Evolutionary conservation across 1,140 invertebrate genomes (phyloP).

Genomic region (Listronotus oregonensis): DNA sequence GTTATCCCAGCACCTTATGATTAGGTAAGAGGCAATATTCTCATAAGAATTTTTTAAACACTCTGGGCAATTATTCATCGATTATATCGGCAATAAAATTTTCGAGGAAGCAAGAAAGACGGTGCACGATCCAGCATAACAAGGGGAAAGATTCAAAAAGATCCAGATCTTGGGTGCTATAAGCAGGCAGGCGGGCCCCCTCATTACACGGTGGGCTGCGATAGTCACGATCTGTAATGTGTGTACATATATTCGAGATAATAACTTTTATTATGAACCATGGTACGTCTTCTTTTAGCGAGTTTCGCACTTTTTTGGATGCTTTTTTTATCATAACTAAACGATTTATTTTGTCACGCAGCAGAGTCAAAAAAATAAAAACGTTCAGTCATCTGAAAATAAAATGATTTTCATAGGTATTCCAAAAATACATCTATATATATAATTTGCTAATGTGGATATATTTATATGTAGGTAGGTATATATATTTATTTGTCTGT

Average conservation of each 20-base stretch:
- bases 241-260: conserved; percentile 56
- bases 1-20: conserved; percentile 29
- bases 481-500: no score
- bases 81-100: conserved; percentile 37
- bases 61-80: conserved; percentile 32
- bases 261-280: conserved; percentile 55
- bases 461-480: no score
- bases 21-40: conserved; percentile 33
- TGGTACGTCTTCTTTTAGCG: conserved; percentile 51
- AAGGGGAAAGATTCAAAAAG: conserved; percentile 30
- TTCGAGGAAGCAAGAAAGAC: conserved; percentile 33
- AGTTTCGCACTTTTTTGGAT: conserved; percentile 49
- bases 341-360: no score
- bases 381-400: no score
- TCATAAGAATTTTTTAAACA: conserved; percentile 34
- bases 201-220: conserved; percentile 57
- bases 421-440: no score
- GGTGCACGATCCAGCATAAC: conserved; percentile 35
- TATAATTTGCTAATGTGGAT: no score
- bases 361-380: no score
- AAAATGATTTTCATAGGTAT: no score
- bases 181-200: conserved; percentile 47
- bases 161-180: conserved; percentile 38
- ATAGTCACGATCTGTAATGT: conserved; percentile 56
- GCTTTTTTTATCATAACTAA: no score